These are phyloP conservation scores for Anoplius nigerrimus DNA, from an alignment of 2,888 invertebrate species.

Conservation along the genomic window DNA sequence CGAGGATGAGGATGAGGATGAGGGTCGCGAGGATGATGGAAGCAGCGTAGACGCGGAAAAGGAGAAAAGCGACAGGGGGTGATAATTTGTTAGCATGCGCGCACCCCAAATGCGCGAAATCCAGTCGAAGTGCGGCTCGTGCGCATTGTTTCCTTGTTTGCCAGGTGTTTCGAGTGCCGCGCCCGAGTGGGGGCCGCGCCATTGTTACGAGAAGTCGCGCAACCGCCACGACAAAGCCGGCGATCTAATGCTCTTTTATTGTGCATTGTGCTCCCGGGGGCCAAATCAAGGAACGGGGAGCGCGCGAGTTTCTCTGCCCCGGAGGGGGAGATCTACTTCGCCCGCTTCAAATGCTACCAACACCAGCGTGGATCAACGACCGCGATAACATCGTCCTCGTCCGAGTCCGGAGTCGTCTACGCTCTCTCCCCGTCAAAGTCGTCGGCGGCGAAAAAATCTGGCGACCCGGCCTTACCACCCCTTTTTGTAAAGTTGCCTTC, in stretches of 20 bases:
- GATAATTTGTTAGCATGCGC: slow-evolving; percentile 71
- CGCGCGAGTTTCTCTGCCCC: slow-evolving; percentile 36
- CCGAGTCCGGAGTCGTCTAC: too few relatives aligned
- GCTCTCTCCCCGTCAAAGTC: too few relatives aligned
- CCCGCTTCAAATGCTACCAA: background rate
- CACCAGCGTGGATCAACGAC: background rate
- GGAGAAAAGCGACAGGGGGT: slow-evolving; percentile 48
- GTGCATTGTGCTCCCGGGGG: slow-evolving; percentile 72
- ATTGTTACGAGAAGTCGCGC: slow-evolving; percentile 70
- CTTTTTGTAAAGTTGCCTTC: too few relatives aligned
- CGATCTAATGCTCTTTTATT: slow-evolving; percentile 75
- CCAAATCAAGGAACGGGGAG: slow-evolving; percentile 62
- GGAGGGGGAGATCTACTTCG: background rate
- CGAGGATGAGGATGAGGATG: background rate
- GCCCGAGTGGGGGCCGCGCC: slow-evolving; percentile 66
- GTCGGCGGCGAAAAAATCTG: too few relatives aligned
- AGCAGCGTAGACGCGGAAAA: slow-evolving; percentile 15
- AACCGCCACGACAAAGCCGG: slow-evolving; percentile 72
- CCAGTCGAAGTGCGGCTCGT: slow-evolving; percentile 68
- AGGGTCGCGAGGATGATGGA: background rate
- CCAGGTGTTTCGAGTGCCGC: slow-evolving; percentile 73
- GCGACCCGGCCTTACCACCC: too few relatives aligned
- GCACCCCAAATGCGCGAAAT: slow-evolving; percentile 72
- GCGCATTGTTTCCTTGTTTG: slow-evolving; percentile 74
- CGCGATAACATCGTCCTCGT: slow-evolving; percentile 4